A percentile compares a stretch with the other conserved stretches of the same genome.
These are phyloP conservation scores for Hirudo medicinalis DNA, from an alignment of 1,140 invertebrate genomes.

Conservation along the genomic window DNA sequence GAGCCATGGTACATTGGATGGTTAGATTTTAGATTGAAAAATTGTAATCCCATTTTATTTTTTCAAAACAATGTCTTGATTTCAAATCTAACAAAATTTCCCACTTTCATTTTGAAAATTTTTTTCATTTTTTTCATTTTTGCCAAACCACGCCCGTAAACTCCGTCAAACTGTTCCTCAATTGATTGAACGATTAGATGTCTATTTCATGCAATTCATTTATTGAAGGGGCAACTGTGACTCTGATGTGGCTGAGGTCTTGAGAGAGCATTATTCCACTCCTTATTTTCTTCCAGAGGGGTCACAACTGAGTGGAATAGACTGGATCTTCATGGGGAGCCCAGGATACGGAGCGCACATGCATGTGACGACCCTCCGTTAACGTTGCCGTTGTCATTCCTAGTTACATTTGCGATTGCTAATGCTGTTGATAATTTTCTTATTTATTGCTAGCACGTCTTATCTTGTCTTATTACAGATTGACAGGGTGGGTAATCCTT, in stretches of 20 bases:
- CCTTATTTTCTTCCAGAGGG: conserved; percentile 75
- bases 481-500: conserved; percentile 75
- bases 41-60: not conserved
- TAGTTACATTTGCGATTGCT: not conserved
- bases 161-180: too few relatives aligned
- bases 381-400: not conserved
- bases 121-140: too few relatives aligned
- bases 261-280: conserved; percentile 63
- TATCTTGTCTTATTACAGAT: conserved; percentile 50
- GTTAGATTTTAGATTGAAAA: conserved; percentile 46
- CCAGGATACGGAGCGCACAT: conserved; percentile 80
- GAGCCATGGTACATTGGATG: conserved; percentile 77
- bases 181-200: too few relatives aligned
- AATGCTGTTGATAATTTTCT: not conserved
- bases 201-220: conserved; percentile 9
- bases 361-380: conserved; percentile 52
- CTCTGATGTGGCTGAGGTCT: conserved; percentile 49
- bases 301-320: conserved; percentile 68
- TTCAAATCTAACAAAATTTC: not conserved
- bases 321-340: conserved; percentile 94
- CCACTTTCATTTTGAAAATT: too few relatives aligned
- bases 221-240: conserved; percentile 38
- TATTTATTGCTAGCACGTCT: not conserved
- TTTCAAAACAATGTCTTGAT: not conserved
- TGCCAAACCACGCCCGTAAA: too few relatives aligned